phyloP scores from a whole-genome alignment of 2,113 vertebrate species.

The Rhinoderma darwinii region DNA sequence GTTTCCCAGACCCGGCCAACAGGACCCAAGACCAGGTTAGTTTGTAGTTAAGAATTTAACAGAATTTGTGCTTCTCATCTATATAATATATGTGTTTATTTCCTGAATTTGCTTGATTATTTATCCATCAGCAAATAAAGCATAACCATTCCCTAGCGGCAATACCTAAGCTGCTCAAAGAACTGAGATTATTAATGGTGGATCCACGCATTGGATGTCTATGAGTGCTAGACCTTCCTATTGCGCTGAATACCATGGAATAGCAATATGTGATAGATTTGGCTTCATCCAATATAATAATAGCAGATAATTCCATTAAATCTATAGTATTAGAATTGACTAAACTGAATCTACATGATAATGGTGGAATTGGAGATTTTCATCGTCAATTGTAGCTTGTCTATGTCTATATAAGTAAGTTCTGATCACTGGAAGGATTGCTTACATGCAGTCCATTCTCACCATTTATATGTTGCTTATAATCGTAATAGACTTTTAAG shows the following conservation, averaged over 20 bases:
- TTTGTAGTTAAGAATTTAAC: background rate
- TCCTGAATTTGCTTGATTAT: background rate
- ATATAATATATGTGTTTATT: background rate
- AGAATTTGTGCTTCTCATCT: background rate
- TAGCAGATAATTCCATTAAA: background rate
- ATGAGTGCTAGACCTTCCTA: background rate
- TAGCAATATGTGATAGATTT: background rate
- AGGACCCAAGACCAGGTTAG: slow-evolving; percentile 43
- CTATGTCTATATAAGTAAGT: too few relatives aligned
- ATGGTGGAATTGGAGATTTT: background rate
- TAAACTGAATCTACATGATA: background rate
- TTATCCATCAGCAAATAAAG: background rate
- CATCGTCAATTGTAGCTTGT: too few relatives aligned
- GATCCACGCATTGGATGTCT: background rate
- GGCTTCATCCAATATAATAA: background rate
- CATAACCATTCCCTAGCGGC: too few relatives aligned
- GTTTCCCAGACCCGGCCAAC: slow-evolving; percentile 45
- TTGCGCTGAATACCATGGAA: background rate
- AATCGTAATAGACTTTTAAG: too few relatives aligned
- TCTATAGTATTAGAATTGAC: background rate
- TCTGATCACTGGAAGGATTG: too few relatives aligned
- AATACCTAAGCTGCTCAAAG: background rate
- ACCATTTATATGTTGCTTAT: too few relatives aligned
- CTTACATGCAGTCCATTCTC: too few relatives aligned
- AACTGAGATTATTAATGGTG: background rate